Evolutionary conservation across 1,140 invertebrate genomes (phyloP), one percentile per base, ranked within the genome.

Genomic region (Hyposmocoma kahamanoa): DNA sequence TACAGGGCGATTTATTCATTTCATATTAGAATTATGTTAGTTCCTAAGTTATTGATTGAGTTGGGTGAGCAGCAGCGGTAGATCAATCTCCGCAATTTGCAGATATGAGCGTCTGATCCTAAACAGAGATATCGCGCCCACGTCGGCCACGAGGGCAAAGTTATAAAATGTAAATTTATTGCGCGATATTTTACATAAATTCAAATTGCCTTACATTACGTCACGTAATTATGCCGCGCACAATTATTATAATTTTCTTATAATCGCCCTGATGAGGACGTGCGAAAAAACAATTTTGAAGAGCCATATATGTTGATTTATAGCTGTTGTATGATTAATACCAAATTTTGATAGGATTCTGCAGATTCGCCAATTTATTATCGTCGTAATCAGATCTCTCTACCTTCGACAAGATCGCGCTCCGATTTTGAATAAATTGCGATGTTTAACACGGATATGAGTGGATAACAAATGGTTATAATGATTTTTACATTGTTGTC

Each of bases 201-300:
- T 77, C 74, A 80, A 72, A 79, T 76, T 75, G 72, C 64, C 66
- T 72, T 72, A 68, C 55, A 65, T 76, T 82, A 79, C 70, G 75
- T 78, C 72, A 77, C 71, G 67, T 82, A 76, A 85, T 85, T 80
- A 85, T 61, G 58, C 47, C 43, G 62, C 45, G 50, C 71, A 80
- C 76, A 80, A 83, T 85, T 82, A 85, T 85, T 85, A 83, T 85
- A 85, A 85, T 85, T 83, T 80, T 79, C 67, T 65, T 80, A 80
- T 77, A 80, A 83, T 79, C 72, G 66, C 63, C 63, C 60, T 65
- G 67, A 71, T 78, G 72, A 80, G 68, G 74, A 85, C 70, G 77
- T 78, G 82, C 74, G 79, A 85, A 83, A 74, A 75, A 79, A 80
- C 68, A 75, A 68, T 84, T 82, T 82, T 72, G 68, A 70, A 65